Base-by-base conservation (phyloP, 2,888 invertebrate species). In the Pardosa pseudoannulata region DNA sequence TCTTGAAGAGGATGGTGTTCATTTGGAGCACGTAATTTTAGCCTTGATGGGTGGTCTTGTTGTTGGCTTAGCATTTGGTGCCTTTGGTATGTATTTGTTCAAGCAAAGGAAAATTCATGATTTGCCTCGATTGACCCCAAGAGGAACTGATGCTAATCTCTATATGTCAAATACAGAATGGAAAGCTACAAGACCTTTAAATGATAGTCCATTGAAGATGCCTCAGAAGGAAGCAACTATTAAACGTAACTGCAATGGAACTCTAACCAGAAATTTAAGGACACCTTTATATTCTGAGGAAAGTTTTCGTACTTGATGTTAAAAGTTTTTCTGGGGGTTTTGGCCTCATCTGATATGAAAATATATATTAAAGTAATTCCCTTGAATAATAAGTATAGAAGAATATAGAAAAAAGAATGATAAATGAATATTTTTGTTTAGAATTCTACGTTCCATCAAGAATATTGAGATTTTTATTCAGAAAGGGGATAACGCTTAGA, bases 51-150 rank as follows among this genome's bases (percentile, higher is more conserved):
- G 87, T 74, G 81, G 87, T 28, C 36, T 87, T 7, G 16, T 79
- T 29, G 70, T 74, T 36, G 87, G 87, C 0, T 64, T 81, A n/a
- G 36, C 32, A 16, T 78, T 73, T 36, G 87, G 87, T 36, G 73
- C 87, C n/a, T 76, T 73, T 46, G 78, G 65, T 0, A 82, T 82
- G 74, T 87, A 87, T 36, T 36, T 87, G n/a, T 87, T 87, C 50
- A 87, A 87, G 11, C 87, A 82, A 23, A 56, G 78, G 19, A 87
- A 87, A 67, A 76, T 87, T 9, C 87, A 87, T 19, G 87, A 87
- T 27, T 11, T 79, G 13, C 78, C 79, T 0, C 78, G 72, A 16
- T 70, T 79, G 7, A 87, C 87, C 0, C 78, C 81, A 7, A 62
- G 78, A 36, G 72, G 81, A 13, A 76, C 81, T 16, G 78, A 82